Percentiles rank a stretch among this genome's conserved stretches.
Evolutionary conservation across 2,888 invertebrate genomes (phyloP).

Genomic region (Drosophila borealis): DNA sequence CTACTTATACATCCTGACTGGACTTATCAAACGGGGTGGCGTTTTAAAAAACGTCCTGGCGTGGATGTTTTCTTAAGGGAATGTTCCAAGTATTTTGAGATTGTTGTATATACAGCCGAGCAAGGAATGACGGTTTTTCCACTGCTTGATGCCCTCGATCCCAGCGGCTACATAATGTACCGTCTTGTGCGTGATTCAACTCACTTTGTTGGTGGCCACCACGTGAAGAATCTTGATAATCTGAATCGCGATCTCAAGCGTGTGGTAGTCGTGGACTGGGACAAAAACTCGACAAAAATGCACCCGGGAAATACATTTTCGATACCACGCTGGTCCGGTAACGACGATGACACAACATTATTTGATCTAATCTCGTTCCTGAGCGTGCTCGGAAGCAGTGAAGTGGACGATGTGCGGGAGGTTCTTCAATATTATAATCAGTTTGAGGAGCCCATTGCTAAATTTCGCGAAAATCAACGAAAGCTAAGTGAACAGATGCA

Average conservation of each 20-base stretch:
- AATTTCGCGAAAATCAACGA: conserved; percentile 96
- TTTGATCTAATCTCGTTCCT: conserved; percentile 96
- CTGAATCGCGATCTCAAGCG: conserved; percentile 93
- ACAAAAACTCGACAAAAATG: conserved; percentile 92
- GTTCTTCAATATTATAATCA: conserved; percentile 96
- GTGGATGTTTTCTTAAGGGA: conserved; percentile 97
- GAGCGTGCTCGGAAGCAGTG: conserved; percentile 94
- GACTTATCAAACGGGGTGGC: conserved; percentile 99
- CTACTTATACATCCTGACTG: conserved; percentile 98
- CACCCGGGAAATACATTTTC: conserved; percentile 95
- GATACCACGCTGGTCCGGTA: conserved; percentile 95
- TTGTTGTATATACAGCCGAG: conserved; percentile 98
- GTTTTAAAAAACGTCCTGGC: conserved; percentile 99
- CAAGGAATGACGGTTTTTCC: conserved; percentile 98
- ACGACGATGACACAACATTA: conserved; percentile 95
- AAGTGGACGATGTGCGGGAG: conserved; percentile 96
- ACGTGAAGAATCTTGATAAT: conserved; percentile 95
- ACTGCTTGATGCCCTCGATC: conserved; percentile 96
- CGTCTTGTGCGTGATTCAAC: conserved; percentile 97
- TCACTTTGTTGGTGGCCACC: conserved; percentile 96
- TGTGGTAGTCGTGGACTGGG: conserved; percentile 98
- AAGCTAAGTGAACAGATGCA: conserved; percentile 89
- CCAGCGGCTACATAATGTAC: conserved; percentile 94
- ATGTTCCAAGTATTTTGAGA: conserved; percentile 95
- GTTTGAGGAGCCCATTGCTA: conserved; percentile 95